Evolutionary conservation across 2,113 vertebrate species (phyloP), one percentile per base, ranked within the genome.

Genomic region (Lipotes vexillifer): DNA sequence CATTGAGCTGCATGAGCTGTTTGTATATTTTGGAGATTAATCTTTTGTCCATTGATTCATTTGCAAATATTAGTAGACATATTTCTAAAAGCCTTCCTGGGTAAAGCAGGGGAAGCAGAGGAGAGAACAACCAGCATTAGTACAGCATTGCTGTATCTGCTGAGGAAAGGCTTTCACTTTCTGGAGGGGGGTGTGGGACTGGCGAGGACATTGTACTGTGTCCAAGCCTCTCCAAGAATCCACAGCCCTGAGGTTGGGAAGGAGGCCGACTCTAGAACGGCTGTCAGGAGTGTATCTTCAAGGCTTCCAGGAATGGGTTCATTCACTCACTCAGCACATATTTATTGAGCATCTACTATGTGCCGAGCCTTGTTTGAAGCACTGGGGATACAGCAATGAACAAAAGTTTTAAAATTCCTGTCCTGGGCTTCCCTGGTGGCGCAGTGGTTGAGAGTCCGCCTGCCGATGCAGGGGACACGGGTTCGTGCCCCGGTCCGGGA

Each of bases 141-240:
- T 27, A 33, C 8, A 27, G 20, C 44, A 14, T 13, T 33, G n/a
- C 44, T 65, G 18, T 9, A 33, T 44, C 23, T 68, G 29, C 36
- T 17, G 20, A 81, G 49, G 59, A 90, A 61, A 59, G 36, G 1
- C 20, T 81, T 29, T 33, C 5, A 8, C 10, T 69, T 44, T 77
- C 88, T 33, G 21, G 41, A 91, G 27, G 18, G 18, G 29, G 2
- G 1, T 12, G 36, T 63, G 33, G 78, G 38, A 29, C 11, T 1
- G 0, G 27, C 13, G n/a, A 41, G 2, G 18, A 80, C 21, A 2
- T 2, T 13, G 25, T 12, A 29, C 20, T 69, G 14, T n/a, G 49
- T 85, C 71, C 31, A 52, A 72, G 29, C 25, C 31, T 68, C 38
- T 88, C 65, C 46, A 9, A 31, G 44, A 21, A 49, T n/a, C 78